Percentiles rank a stretch among this genome's conserved stretches.
These are phyloP conservation scores for Bettongia penicillata DNA, from an alignment of 2,113 vertebrate species.

Conservation along the genomic window DNA sequence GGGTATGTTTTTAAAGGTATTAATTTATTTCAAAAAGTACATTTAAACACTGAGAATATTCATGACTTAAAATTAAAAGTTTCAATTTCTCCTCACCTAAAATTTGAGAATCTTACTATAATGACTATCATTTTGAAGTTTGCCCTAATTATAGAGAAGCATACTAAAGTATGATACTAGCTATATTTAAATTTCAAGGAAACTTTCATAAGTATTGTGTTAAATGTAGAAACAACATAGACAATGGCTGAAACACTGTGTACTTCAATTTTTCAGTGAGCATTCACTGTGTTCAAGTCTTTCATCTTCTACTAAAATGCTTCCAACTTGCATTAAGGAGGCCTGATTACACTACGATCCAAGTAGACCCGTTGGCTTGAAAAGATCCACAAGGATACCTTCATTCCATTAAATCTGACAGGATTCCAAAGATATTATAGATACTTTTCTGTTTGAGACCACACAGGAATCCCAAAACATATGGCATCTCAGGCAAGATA, in stretches of 20 bases:
- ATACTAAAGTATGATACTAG: not conserved
- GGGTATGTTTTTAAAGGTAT: not conserved
- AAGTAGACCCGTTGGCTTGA: not conserved
- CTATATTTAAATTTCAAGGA: not conserved
- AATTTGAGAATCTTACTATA: not conserved
- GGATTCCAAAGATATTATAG: not conserved
- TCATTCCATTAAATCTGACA: not conserved
- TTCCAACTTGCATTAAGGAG: not conserved
- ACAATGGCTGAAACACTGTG: not conserved
- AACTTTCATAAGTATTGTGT: not conserved
- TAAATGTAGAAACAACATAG: not conserved
- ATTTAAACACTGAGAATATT: not conserved
- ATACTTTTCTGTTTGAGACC: not conserved
- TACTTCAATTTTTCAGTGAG: not conserved
- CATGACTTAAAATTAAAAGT: not conserved
- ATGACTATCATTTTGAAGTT: not conserved
- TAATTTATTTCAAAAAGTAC: not conserved
- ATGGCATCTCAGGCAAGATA: not conserved
- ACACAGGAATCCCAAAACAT: accelerated
- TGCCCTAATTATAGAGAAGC: not conserved
- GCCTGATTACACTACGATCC: not conserved
- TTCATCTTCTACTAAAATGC: not conserved
- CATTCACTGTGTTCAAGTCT: not conserved
- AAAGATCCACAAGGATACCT: not conserved
- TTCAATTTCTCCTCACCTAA: slow-evolving; percentile 3